phyloP scores from a whole-genome alignment of 2,797 vertebrate genomes.

The Orestias chungarensis region DNA sequence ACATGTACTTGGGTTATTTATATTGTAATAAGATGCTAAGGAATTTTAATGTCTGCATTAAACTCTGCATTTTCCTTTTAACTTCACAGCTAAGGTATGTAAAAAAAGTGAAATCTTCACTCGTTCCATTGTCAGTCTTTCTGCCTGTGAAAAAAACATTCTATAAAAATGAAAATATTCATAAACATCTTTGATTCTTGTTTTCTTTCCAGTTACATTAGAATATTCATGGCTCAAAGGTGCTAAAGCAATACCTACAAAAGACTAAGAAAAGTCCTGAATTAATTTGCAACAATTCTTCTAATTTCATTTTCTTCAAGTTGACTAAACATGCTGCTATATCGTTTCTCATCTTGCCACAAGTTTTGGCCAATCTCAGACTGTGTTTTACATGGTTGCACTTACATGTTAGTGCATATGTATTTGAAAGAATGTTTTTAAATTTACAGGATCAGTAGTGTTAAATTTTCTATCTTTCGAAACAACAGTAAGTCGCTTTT shows the following conservation, averaged over 20 bases:
- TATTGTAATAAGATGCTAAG: not conserved
- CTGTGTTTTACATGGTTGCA: not conserved
- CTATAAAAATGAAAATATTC: not conserved
- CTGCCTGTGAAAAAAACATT: not conserved
- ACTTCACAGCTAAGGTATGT: not conserved
- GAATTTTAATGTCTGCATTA: not conserved
- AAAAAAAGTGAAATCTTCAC: not conserved
- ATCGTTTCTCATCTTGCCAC: not conserved
- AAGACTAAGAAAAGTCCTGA: not conserved
- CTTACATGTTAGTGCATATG: not conserved
- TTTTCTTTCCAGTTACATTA: not conserved
- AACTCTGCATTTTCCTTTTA: too few relatives aligned
- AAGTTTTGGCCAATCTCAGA: not conserved
- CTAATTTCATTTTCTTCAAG: not conserved
- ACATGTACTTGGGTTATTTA: constrained; percentile 26
- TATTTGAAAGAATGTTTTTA: not conserved
- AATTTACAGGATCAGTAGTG: too few relatives aligned
- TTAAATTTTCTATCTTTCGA: too few relatives aligned
- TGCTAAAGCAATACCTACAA: not conserved
- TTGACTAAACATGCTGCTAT: not conserved
- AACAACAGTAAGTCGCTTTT: not conserved
- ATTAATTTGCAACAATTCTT: not conserved
- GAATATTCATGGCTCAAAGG: not conserved
- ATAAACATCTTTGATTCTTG: not conserved
- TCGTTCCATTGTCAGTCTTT: not conserved